Evolutionary conservation across 2,113 vertebrate genomes (phyloP).

Genomic region (Gallinago media): DNA sequence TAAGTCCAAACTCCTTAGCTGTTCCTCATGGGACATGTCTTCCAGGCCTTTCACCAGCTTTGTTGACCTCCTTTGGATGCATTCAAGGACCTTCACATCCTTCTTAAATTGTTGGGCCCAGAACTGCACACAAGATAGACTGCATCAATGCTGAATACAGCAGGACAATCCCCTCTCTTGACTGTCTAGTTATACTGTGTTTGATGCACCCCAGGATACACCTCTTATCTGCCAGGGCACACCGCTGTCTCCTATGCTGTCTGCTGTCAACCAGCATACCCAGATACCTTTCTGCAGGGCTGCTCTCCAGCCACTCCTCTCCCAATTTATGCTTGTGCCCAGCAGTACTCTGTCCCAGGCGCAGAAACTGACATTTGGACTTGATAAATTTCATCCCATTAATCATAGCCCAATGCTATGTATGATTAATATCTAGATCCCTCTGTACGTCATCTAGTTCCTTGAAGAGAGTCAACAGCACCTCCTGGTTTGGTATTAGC

Average conservation of each 20-base stretch:
- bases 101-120: neutral
- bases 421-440: neutral
- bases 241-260: neutral
- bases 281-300: neutral
- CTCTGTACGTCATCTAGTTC: neutral
- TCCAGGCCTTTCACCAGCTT: neutral
- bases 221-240: neutral
- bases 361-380: neutral
- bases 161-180: accelerated
- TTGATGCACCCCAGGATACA: neutral
- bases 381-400: neutral
- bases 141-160: accelerated
- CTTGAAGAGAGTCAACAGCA: neutral
- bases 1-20: neutral
- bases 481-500: neutral
- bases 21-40: neutral
- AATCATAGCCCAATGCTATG: neutral
- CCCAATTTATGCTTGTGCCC: accelerated
- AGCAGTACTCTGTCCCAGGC: neutral
- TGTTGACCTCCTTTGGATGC: neutral
- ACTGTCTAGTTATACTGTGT: neutral
- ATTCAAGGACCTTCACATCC: neutral
- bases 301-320: neutral
- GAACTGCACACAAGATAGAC: neutral
- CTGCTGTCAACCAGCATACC: neutral